Base-by-base conservation (phyloP, 2,797 vertebrate species). In the Toxotes lorentzi region DNA sequence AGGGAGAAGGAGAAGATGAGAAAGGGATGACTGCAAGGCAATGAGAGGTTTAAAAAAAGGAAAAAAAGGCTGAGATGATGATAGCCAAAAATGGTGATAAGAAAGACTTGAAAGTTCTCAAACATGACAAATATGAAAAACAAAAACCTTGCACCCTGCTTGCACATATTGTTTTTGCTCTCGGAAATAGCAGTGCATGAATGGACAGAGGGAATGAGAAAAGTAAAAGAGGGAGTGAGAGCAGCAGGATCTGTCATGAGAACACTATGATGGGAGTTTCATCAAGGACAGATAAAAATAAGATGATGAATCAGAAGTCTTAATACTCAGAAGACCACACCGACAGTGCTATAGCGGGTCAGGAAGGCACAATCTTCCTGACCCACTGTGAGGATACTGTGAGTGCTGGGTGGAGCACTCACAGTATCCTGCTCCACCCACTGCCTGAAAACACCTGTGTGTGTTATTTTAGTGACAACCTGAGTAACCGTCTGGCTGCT, bases 201-300 rank as follows among this genome's bases (percentile, higher is more conserved):
- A 66, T 32, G 64, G 10, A 32, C 0, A 7, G 43, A 61, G 14
- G 24, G 58, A 67, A 27, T 19, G 21, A 34, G 61, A 56, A 32
- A 45, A 41, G 32, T 7, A 35, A 24, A 35, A 14, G n/a, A 47
- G 16, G 14, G 61, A 34, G 16, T 4, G 24, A 57, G 43, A 66
- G 59, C 30, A 17, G 53, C 24, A 7, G 63, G 61, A 50, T 11
- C 51, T 68, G 70, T 87, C 84, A 86, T 62, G 62, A 64, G 43
- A 78, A 78, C 27, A 73, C 62, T 54, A 84, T 79, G 86, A 87
- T 51, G 40, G 30, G 61, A 35, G 40, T 73, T 79, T 80, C 43
- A 75, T 71, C 32, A 48, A 76, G 85, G 78, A 57, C 54, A 17
- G 74, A 88, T 76, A 56, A 73, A 76, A 70, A 70, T 71, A 66